Percentiles rank a stretch among this genome's conserved stretches.
Conservation (phyloP, 2,888 invertebrate species). For the Pyrrhosoma nymphula region DNA sequence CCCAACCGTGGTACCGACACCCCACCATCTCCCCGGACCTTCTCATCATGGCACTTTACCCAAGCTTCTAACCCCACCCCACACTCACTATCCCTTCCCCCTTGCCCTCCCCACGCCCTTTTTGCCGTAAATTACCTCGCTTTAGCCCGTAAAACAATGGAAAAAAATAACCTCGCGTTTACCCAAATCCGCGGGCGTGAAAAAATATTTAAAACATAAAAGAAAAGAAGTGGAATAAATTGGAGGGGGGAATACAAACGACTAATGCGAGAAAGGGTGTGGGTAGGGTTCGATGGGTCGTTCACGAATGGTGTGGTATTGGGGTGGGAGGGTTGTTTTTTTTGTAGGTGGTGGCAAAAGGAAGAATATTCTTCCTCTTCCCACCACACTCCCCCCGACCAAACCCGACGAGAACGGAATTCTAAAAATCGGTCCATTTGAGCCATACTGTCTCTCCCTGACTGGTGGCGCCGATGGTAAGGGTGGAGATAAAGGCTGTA, state of each 20-base stretch:
- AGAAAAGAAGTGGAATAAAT: neutral
- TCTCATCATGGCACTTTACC: no score
- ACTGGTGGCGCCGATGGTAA: neutral
- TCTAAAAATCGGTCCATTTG: conserved; percentile 43
- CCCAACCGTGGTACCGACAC: neutral
- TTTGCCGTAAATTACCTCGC: conserved; percentile 33
- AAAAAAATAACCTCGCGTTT: neutral
- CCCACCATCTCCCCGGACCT: neutral
- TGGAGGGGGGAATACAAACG: neutral
- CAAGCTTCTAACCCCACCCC: neutral
- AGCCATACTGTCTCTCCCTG: neutral
- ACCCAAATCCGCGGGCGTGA: neutral
- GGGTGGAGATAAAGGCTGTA: neutral
- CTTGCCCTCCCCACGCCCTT: neutral
- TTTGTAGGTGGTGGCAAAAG: neutral
- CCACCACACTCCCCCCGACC: neutral
- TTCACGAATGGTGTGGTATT: no score
- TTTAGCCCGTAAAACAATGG: conserved; percentile 36
- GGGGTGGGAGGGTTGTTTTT: neutral
- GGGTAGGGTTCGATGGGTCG: neutral
- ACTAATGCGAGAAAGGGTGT: neutral
- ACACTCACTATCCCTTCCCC: neutral
- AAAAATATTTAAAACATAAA: neutral
- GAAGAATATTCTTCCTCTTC: neutral
- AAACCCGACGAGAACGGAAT: conserved; percentile 9